phyloP scores from a whole-genome alignment of 2,113 vertebrate genomes.

The Rynchops niger region DNA sequence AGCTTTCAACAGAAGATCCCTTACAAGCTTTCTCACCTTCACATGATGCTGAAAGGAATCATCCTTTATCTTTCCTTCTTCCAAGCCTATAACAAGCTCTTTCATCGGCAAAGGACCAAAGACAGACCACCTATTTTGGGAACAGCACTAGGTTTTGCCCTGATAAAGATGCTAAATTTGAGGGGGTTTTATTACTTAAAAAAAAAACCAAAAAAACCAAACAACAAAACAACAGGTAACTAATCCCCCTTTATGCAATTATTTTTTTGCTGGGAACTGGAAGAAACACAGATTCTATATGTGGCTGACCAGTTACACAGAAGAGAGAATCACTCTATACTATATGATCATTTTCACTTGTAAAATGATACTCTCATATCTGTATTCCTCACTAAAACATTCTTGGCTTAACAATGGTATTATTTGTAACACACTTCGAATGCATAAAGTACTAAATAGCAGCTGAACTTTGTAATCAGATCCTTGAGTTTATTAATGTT shows the following conservation, averaged over 20 bases:
- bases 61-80: neutral
- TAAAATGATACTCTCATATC: neutral
- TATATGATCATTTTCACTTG: neutral
- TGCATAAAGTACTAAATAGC: neutral
- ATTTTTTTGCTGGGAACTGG: neutral
- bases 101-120: neutral
- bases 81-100: neutral
- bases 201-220: neutral
- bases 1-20: neutral
- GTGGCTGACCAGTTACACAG: neutral
- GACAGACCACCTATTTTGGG: neutral
- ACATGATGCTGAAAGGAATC: neutral
- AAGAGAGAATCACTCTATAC: neutral
- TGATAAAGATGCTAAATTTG: neutral
- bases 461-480: neutral
- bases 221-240: neutral
- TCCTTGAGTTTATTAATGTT: neutral
- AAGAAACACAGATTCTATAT: neutral
- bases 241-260: neutral
- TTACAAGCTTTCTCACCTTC: neutral
- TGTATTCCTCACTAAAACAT: neutral
- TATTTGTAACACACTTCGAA: neutral
- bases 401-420: neutral
- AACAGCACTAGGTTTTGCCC: neutral
- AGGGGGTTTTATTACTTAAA: neutral